A percentile compares a stretch with the other conserved stretches of the same genome.
phyloP scores from a whole-genome alignment of 2,113 vertebrate species.

The Pseudonaja textilis region DNA sequence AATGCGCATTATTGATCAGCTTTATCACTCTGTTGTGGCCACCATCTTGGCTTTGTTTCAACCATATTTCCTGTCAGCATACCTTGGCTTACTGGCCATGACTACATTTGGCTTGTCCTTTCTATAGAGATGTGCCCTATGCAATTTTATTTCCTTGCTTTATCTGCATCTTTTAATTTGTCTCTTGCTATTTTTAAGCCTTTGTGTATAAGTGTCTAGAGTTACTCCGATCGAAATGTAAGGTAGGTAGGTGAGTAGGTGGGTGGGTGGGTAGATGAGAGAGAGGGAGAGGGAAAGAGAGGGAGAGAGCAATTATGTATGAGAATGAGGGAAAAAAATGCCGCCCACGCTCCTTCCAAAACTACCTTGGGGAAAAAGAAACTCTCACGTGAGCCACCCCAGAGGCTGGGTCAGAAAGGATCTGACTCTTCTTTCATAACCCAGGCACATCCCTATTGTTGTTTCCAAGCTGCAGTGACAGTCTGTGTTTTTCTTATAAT shows the following conservation, averaged over 20 bases:
- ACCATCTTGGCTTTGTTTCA: not conserved
- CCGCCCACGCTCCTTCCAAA: not conserved
- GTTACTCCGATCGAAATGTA: not conserved
- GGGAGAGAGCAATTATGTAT: not conserved
- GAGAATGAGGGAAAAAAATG: not conserved
- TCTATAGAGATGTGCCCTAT: not conserved
- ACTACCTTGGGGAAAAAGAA: not conserved
- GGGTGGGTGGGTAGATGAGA: not conserved
- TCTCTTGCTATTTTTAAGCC: not conserved
- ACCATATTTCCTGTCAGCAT: not conserved
- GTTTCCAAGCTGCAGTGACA: not conserved
- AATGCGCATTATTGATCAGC: not conserved
- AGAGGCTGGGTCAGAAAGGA: not conserved
- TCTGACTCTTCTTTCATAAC: not conserved
- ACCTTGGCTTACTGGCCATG: not conserved
- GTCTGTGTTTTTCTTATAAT: not conserved
- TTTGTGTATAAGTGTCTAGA: not conserved
- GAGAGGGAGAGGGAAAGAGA: not conserved
- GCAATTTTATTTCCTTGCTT: not conserved
- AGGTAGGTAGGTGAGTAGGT: not conserved
- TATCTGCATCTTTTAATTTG: not conserved
- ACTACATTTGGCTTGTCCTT: not conserved
- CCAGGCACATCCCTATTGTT: not conserved
- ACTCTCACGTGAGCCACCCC: not conserved
- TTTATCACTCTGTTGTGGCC: not conserved